Conservation (phyloP, 1,140 invertebrate genomes). For the Calliphora vicina region DNA sequence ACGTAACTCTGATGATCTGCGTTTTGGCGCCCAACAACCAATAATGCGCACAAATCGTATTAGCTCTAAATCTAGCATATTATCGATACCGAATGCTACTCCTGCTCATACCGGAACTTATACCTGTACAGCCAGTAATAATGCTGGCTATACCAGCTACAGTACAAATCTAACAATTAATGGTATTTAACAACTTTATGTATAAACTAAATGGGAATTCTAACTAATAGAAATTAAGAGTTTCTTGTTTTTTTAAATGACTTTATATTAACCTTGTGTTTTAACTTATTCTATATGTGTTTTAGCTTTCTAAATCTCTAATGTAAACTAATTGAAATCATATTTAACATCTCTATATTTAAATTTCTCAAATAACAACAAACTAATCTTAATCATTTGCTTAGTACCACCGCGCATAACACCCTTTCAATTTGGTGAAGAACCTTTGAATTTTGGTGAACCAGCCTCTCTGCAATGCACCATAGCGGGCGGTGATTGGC, state of each 20-base stretch:
- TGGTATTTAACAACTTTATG: constrained; percentile 65
- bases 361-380: not conserved
- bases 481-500: constrained; percentile 75
- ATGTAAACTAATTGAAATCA: no score
- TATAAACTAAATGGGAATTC: constrained; percentile 39
- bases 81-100: constrained; percentile 73
- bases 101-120: constrained; percentile 73
- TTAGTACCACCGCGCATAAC: constrained; percentile 74
- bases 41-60: constrained; percentile 58
- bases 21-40: constrained; percentile 46
- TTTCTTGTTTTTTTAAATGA: no score
- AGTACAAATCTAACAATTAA: constrained; percentile 70
- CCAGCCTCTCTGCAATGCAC: constrained; percentile 79
- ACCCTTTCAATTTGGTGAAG: constrained; percentile 74
- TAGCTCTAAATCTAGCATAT: constrained; percentile 67
- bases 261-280: not conserved
- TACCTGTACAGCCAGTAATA: constrained; percentile 73
- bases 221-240: not conserved
- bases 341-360: not conserved
- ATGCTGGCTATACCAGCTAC: constrained; percentile 70
- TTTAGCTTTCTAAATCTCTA: constrained; percentile 34
- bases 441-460: constrained; percentile 75
- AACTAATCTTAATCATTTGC: not conserved
- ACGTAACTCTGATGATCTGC: constrained; percentile 47
- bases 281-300: not conserved